Evolutionary conservation across 2,113 vertebrate species (phyloP), one percentile per base, ranked within the genome.

Genomic region (Hylia prasina): DNA sequence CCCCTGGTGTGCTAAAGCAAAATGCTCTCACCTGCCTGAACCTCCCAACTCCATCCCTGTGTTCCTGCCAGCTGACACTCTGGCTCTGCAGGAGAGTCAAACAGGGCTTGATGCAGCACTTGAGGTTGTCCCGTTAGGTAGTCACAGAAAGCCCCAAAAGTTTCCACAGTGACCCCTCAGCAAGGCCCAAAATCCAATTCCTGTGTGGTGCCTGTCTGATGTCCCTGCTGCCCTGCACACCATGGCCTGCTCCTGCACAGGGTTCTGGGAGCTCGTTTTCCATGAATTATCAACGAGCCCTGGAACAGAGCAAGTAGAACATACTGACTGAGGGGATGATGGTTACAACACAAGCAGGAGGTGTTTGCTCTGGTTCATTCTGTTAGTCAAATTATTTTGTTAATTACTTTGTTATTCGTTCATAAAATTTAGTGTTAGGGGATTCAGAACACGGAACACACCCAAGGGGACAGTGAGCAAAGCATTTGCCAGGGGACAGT

Each of bases 1-100:
- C 13, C 42, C 23, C 33, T 2, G 0, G 3, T 11, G 24, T 1
- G 30, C 33, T 33, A 15, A 68, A 77, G 39, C 27, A 13, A 10
- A 56, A 37, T 8, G 37, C 20, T 44, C 69, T 58, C 72, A 44
- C 63, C 61, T 28, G 22, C 16, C 78, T 33, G 37, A n/a, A 10
- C 1, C 0, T 21, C 37, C 31, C 8, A 16, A 1, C 13, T 22
- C 72, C 5, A 1, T 3, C 13, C 9, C 14, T 0, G 0, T 6
- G 25, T 2, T 66, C 50, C 79, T 66, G 45, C 47, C 39, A 0
- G 0, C 9, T n/a, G 7, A 2, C 9, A 17, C 5, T 16, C 28
- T 1, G 17, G 18, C 10, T 78, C 30, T 78, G 18, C 19, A 31
- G 31, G 37, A 47, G 27, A 45, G 8, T 0, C 17, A 25, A 31